These are phyloP conservation scores for Amblyjoppa proteus DNA, from an alignment of 2,888 invertebrate species.

Conservation along the genomic window DNA sequence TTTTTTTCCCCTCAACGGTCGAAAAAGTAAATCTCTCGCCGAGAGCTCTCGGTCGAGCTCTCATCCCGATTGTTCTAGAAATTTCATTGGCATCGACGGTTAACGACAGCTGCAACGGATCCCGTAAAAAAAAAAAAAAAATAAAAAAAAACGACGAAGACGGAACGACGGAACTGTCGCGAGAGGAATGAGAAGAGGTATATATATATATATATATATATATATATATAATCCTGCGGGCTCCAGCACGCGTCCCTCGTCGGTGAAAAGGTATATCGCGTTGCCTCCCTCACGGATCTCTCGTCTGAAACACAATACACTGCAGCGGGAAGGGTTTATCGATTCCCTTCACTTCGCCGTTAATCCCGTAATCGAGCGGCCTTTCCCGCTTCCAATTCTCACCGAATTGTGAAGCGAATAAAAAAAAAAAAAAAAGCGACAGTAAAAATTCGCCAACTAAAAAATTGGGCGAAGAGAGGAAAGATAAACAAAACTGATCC, in stretches of 20 bases:
- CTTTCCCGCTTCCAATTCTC: conserved; percentile 36
- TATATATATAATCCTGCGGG: conserved; percentile 47
- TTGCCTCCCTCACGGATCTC: conserved; percentile 75
- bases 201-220: neutral
- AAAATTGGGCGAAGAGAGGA: neutral
- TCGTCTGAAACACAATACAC: conserved; percentile 75
- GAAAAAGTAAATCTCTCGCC: neutral
- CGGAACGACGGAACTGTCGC: conserved; percentile 14
- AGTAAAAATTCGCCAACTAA: neutral
- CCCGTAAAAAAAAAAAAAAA: conserved; percentile 20
- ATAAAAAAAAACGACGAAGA: conserved; percentile 35
- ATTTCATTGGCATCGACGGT: conserved; percentile 49
- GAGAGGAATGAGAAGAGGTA: conserved; percentile 24
- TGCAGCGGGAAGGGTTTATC: conserved; percentile 71
- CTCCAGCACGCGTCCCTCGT: conserved; percentile 73
- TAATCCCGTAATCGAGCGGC: conserved; percentile 54
- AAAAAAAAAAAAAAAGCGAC: conserved; percentile 33
- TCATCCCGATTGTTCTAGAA: conserved; percentile 41
- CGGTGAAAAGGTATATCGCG: conserved; percentile 78
- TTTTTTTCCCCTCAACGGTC: neutral
- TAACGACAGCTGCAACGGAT: conserved; percentile 63
- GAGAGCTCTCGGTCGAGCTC: conserved; percentile 2
- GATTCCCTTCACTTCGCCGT: conserved; percentile 63
- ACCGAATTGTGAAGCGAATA: conserved; percentile 56
- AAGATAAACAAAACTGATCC: no score